Base-by-base conservation (phyloP, 2,113 vertebrate genomes). In the Numenius arquata region DNA sequence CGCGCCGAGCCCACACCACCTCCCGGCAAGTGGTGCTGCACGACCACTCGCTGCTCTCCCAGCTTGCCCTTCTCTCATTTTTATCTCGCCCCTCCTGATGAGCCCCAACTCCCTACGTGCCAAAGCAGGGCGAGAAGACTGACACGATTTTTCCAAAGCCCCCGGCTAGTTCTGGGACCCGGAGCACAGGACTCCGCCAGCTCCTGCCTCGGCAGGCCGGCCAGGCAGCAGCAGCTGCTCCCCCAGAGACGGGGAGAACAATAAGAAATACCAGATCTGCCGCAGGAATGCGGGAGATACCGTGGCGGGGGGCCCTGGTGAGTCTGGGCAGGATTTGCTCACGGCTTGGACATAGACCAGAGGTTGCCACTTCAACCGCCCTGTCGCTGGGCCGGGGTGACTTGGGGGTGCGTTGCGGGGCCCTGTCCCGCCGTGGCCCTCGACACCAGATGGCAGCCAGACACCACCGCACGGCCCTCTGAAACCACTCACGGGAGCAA, bases 271-370 rank as follows among this genome's bases (percentile, higher is more conserved):
- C 88, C 96, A 97, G 82, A 34, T 78, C 70, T 11, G 77, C 96
- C 95, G 65, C 96, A 96, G 95, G 96, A 97, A 97, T 91, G 96
- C 52, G 47, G 88, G 92, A 94, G 93, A 96, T 91, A 89, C n/a
- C 43, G 77, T 36, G 92, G 93, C 81, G 52, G 95, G 94, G 74
- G 94, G 88, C 74, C 92, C 78, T 47, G 82, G 80, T 30, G 65
- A 50, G 81, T 16, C 85, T 32, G 77, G 78, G 85, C 62, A 85
- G 81, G 66, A 11, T 75, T 95, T 43, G 85, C 85, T 93, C 88
- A 79, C 43, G 32, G 77, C 74, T 93, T 89, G 93, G 96, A 56
- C 17, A 9, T 9, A 13, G 70, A 30, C 63, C 90, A 78, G 85
- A n/a, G 15, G 84, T 14, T 81, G 89, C 65, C 89, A 41, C 81